phyloP scores from a whole-genome alignment of 2,797 vertebrate species.

The Sebastes kiyomatsui region DNA sequence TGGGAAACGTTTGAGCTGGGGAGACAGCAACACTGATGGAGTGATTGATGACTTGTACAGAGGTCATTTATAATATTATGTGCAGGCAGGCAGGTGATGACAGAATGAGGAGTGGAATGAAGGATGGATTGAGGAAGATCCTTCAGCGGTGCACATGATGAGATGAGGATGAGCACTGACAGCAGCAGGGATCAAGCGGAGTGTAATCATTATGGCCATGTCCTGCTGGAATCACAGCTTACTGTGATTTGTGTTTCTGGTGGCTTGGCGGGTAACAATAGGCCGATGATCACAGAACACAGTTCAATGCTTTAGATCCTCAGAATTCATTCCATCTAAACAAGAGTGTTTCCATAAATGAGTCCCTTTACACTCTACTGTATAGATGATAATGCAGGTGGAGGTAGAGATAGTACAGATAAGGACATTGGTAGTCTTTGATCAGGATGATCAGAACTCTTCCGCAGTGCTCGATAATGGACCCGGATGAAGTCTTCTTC shows the following conservation, averaged over 20 bases:
- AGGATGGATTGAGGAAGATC: background rate
- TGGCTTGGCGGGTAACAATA: background rate
- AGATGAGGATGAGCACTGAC: background rate
- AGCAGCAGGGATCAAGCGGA: constrained; percentile 5
- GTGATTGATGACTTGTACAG: background rate
- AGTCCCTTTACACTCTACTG: background rate
- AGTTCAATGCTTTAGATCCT: background rate
- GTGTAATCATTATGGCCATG: background rate
- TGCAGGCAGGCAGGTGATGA: background rate
- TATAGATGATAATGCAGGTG: background rate
- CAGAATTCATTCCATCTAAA: background rate
- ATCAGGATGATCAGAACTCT: background rate
- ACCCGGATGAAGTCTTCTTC: background rate
- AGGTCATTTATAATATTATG: background rate
- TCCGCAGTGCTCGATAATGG: background rate
- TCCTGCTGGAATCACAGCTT: background rate
- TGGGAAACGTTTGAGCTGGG: background rate
- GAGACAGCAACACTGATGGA: background rate
- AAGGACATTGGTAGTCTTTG: background rate
- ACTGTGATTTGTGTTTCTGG: background rate
- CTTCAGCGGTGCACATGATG: background rate
- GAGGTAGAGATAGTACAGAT: background rate
- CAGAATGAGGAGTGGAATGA: constrained; percentile 6
- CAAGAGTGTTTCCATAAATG: background rate
- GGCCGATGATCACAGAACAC: background rate